A percentile compares a stretch with the other conserved stretches of the same genome.
Conservation (phyloP, 2,113 vertebrate genomes). For the Notarius lentiginosus region DNA sequence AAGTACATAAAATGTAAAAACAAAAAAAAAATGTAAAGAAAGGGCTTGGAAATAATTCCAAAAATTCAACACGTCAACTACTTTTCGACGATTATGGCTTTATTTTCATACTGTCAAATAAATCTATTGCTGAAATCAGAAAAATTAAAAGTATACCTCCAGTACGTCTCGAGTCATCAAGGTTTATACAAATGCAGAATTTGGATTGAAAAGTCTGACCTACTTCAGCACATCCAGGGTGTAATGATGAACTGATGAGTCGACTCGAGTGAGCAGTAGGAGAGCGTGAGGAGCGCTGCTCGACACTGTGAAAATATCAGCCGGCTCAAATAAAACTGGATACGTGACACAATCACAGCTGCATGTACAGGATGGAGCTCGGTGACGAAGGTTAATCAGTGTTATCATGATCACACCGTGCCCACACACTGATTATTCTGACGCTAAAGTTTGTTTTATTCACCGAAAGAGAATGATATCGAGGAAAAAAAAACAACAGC, state of each 20-base stretch:
- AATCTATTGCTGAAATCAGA: not conserved
- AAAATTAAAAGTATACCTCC: not conserved
- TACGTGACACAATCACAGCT: not conserved
- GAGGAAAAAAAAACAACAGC: not conserved
- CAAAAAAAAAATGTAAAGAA: too few species aligned
- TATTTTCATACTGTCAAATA: not conserved
- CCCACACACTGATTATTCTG: not conserved
- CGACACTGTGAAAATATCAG: not conserved
- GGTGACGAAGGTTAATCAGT: not conserved
- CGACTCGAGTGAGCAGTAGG: conserved; percentile 1
- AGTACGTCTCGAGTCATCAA: not conserved
- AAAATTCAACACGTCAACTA: not conserved
- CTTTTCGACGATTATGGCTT: not conserved
- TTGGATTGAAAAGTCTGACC: not conserved
- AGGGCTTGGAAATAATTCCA: too few species aligned
- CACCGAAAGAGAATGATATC: not conserved
- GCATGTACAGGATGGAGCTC: not conserved
- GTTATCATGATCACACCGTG: not conserved
- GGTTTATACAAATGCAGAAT: not conserved
- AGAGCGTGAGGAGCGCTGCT: not conserved
- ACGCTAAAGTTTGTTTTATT: not conserved
- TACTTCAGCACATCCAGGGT: conserved; percentile 7
- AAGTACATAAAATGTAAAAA: not conserved
- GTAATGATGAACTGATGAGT: conserved; percentile 8
- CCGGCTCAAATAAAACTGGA: not conserved